Base-by-base conservation (phyloP, 2,113 vertebrate genomes). In the Gracilinanus agilis region DNA sequence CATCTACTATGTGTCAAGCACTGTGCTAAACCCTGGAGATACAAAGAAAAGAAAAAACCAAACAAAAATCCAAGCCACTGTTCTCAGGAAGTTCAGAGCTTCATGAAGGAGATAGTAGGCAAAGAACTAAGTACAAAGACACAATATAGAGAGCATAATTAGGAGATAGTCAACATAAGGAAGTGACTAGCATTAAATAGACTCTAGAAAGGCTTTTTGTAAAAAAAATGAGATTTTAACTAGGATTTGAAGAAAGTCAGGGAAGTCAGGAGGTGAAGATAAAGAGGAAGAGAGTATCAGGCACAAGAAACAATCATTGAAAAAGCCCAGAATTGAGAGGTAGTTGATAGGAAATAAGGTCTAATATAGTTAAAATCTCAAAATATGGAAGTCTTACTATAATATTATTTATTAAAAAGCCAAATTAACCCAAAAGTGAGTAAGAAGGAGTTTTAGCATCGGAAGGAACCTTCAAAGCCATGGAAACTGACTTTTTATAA, bases 341-440 rank as follows among this genome's bases (percentile, higher is more conserved):
- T 94, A 75, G 92, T 83, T 90, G 67, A 90, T 58, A 90, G n/a
- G 34, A 92, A 93, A 83, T 55, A 24, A 53, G 92, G 21, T 93
- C 54, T n/a, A 11, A 7, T 55, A 90, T 24, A 23, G n/a, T 83
- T n/a, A 91, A 88, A 92, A 90, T 94, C 27, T 67, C 53, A 88
- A 58, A 91, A 19, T 49, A 24, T 53, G 12, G 29, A 89, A 61
- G 44, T 54, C 19, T 93, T 55, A 67, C 24, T 0, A 53, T 90
- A 16, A 34, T 90, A 21, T 90, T 93, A 94, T 88, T 96, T 83
- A 21, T 40, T 83, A 40, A 83, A n/a, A 75, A 75, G 67, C 19
- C 13, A 75, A n/a, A 75, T n/a, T 75, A 1, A n/a, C 16, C n/a
- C n/a, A 83, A 75, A 83, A 40, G 19, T 9, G 19, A 83, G 5